A percentile compares a stretch with the other conserved stretches of the same genome.
Evolutionary conservation across 2,888 invertebrate genomes (phyloP).

Genomic region (Parelbella ahira): DNA sequence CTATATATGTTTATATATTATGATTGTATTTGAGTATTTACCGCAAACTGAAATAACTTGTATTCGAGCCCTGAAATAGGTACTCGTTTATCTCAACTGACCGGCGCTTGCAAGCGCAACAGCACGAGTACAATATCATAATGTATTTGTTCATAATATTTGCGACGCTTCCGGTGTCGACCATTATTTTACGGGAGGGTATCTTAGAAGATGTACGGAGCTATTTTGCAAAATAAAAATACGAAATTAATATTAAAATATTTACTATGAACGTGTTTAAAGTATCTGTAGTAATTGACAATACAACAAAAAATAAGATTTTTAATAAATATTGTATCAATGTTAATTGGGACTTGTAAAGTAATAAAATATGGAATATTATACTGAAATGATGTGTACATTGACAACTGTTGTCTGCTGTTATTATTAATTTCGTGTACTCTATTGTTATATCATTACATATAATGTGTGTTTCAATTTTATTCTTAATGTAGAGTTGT

Average conservation of each 20-base stretch:
- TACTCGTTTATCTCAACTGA: no score
- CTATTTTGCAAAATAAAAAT: not conserved
- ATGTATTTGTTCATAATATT: not conserved
- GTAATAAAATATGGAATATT: no score
- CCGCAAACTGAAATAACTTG: no score
- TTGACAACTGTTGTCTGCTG: constrained; percentile 7
- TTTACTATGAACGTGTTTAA: constrained; percentile 2
- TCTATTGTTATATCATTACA: constrained; percentile 25
- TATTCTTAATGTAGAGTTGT: constrained; percentile 56
- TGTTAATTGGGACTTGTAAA: constrained; percentile 1
- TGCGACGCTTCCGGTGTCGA: not conserved
- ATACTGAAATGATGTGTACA: constrained; percentile 9
- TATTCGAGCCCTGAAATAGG: no score
- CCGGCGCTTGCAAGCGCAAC: no score
- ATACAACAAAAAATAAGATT: constrained; percentile 5
- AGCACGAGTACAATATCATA: not conserved
- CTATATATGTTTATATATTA: no score
- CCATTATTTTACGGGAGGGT: not conserved
- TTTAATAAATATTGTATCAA: constrained; percentile 2
- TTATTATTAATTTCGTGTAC: constrained; percentile 12
- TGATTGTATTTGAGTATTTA: no score
- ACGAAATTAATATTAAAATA: not conserved
- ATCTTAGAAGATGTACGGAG: not conserved
- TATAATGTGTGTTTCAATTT: constrained; percentile 31
- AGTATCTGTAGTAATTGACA: constrained; percentile 6